A percentile compares a stretch with the other conserved stretches of the same genome.
Conservation (phyloP, 1,140 invertebrate species). For the Brachionus asplanchnoidis region DNA sequence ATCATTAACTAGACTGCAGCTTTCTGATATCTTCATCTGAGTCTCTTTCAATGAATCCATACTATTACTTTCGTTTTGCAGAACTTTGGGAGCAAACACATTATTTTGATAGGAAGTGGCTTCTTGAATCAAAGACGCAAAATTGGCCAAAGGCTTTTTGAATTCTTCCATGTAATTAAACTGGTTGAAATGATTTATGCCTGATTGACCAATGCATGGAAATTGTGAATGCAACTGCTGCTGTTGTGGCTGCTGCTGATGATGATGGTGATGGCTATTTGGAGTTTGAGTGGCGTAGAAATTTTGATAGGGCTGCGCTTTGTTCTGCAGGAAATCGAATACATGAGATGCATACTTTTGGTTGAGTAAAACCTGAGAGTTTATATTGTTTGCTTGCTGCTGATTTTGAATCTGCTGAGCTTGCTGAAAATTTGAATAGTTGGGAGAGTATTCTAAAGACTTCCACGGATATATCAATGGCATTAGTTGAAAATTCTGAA, state of each 20-base stretch:
- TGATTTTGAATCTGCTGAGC: background rate
- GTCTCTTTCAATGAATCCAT: conserved; percentile 12
- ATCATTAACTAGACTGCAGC: conserved; percentile 20
- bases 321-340: background rate
- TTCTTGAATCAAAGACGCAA: conserved; percentile 16
- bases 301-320: background rate
- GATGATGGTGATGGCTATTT: background rate
- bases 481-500: conserved; percentile 22
- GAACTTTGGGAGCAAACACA: background rate
- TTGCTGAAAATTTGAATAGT: background rate
- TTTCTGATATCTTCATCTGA: conserved; percentile 25
- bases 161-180: conserved; percentile 20
- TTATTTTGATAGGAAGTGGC: background rate
- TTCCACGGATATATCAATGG: conserved; percentile 20
- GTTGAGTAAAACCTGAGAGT: background rate
- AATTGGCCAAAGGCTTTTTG: background rate
- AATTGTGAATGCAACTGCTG: background rate
- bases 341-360: conserved; percentile 29
- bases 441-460: background rate
- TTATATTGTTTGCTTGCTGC: background rate
- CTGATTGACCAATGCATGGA: background rate
- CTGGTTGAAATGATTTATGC: conserved; percentile 10
- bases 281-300: background rate
- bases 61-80: background rate
- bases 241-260: background rate